phyloP scores from a whole-genome alignment of 2,113 vertebrate genomes.

The Acrocephalus arundinaceus region DNA sequence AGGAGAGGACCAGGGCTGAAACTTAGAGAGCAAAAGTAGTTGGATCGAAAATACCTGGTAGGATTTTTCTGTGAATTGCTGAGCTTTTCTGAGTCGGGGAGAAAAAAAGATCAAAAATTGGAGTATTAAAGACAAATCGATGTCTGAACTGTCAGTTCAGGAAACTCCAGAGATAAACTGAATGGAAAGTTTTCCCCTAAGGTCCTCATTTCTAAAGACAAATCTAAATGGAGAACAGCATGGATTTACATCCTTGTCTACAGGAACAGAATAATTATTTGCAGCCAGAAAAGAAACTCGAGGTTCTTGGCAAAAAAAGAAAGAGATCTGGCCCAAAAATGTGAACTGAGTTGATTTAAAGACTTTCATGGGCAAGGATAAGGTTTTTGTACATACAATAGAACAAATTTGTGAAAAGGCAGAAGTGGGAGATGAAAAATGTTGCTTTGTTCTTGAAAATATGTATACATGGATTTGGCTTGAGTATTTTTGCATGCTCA shows the following conservation, averaged over 20 bases:
- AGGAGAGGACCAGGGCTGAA: neutral
- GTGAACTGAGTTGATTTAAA: slow-evolving; percentile 1
- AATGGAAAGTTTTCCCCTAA: slow-evolving; percentile 55
- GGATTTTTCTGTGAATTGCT: neutral
- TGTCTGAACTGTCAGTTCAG: slow-evolving; percentile 48
- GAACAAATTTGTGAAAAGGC: neutral
- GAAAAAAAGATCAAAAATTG: slow-evolving; percentile 45
- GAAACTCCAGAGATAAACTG: slow-evolving; percentile 43
- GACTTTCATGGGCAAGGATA: neutral
- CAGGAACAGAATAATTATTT: slow-evolving; percentile 53
- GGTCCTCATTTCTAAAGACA: slow-evolving; percentile 31
- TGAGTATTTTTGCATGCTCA: neutral
- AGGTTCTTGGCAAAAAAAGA: slow-evolving; percentile 36
- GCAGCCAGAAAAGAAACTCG: slow-evolving; percentile 50
- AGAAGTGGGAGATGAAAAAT: neutral
- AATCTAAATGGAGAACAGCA: slow-evolving; percentile 46
- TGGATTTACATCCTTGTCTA: slow-evolving; percentile 52
- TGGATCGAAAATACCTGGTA: neutral
- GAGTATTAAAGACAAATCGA: slow-evolving; percentile 28
- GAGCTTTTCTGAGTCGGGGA: slow-evolving; percentile 1
- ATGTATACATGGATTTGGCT: neutral
- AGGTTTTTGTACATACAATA: neutral
- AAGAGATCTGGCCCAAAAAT: neutral
- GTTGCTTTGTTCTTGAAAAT: neutral
- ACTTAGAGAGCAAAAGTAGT: neutral